phyloP scores from a whole-genome alignment of 1,140 invertebrate genomes.

The Drosophila orosa region DNA sequence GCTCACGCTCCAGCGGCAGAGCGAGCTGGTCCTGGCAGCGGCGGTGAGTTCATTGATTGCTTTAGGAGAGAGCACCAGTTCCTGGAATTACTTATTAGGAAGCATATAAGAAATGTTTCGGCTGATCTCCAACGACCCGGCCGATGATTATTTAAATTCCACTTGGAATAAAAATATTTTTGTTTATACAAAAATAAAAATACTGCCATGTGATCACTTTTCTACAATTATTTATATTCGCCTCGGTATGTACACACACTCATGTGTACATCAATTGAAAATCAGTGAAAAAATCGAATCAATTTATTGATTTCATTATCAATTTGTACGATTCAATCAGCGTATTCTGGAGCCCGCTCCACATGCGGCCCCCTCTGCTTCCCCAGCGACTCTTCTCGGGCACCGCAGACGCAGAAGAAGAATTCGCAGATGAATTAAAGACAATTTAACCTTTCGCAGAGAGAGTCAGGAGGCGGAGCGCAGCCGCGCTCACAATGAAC shows the following conservation, averaged over 20 bases:
- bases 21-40: slow-evolving; percentile 69
- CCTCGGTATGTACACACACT: not conserved
- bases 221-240: slow-evolving; percentile 9
- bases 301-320: slow-evolving; percentile 74
- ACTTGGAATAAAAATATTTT: slow-evolving; percentile 37
- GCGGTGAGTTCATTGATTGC: slow-evolving; percentile 63
- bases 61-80: not conserved
- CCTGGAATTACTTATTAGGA: slow-evolving; percentile 2
- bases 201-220: slow-evolving; percentile 17
- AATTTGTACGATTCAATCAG: slow-evolving; percentile 69
- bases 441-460: slow-evolving; percentile 77
- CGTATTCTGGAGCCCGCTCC: slow-evolving; percentile 8
- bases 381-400: slow-evolving; percentile 21
- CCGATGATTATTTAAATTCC: slow-evolving; percentile 11
- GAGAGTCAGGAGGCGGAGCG: slow-evolving; percentile 6
- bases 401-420: slow-evolving; percentile 51
- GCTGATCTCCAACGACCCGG: slow-evolving; percentile 23
- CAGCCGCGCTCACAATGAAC: slow-evolving; percentile 70
- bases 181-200: slow-evolving; percentile 33
- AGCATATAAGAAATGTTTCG: slow-evolving; percentile 23
- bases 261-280: slow-evolving; percentile 34
- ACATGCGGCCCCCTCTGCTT: not conserved
- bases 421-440: slow-evolving; percentile 80
- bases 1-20: slow-evolving; percentile 77
- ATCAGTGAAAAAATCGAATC: slow-evolving; percentile 44